Conservation (phyloP, 2,888 invertebrate genomes). For the Hemithea aestivaria region DNA sequence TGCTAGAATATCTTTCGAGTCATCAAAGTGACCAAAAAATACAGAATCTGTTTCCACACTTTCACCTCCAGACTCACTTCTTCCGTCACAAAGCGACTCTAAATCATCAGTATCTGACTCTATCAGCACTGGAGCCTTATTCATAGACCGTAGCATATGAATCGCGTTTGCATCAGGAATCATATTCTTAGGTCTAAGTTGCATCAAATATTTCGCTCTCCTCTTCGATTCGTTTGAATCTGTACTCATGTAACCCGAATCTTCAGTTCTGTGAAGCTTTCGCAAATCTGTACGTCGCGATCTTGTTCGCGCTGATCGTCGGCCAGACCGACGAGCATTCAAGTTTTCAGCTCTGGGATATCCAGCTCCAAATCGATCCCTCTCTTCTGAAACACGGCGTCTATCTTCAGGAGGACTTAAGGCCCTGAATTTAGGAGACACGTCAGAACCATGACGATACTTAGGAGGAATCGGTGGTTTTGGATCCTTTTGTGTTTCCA, state of each 20-base stretch:
- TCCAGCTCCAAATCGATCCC: constrained; percentile 50
- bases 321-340: constrained; percentile 59
- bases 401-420: constrained; percentile 57
- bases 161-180: constrained; percentile 43
- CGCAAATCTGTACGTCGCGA: constrained; percentile 62
- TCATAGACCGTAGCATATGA: constrained; percentile 36
- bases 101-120: constrained; percentile 85
- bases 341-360: constrained; percentile 56
- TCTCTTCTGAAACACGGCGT: constrained; percentile 56
- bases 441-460: constrained; percentile 49
- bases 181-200: constrained; percentile 54
- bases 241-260: constrained; percentile 92
- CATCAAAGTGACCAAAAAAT: constrained; percentile 86
- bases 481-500: constrained; percentile 48
- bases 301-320: constrained; percentile 62
- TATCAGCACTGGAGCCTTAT: constrained; percentile 50
- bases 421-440: constrained; percentile 44
- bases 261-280: constrained; percentile 77
- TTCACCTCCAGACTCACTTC: constrained; percentile 92
- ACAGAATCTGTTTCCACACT: constrained; percentile 93
- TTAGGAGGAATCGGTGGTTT: constrained; percentile 70
- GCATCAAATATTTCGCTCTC: constrained; percentile 68
- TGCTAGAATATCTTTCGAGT: constrained; percentile 63
- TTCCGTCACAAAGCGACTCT: constrained; percentile 87
- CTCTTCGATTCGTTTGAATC: constrained; percentile 84